phyloP scores from a whole-genome alignment of 92 coral and sea anemone species.

The Desmophyllum pertusum region DNA sequence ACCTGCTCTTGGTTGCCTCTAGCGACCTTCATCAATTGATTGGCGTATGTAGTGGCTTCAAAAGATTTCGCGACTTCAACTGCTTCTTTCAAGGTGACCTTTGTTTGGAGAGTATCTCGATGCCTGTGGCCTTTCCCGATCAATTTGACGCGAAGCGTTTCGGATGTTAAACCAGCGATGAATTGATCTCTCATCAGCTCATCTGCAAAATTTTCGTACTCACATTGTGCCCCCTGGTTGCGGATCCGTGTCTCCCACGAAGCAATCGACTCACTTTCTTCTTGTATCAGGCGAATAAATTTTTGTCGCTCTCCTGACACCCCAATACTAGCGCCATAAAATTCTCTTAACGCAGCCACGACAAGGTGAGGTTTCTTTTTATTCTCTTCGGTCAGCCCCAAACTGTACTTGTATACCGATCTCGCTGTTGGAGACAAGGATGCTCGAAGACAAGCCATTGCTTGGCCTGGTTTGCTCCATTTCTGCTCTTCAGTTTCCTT shows the following conservation, averaged over 20 bases:
- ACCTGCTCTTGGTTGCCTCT: constrained; percentile 12
- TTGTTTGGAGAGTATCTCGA: constrained; percentile 25
- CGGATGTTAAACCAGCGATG: too few relatives aligned
- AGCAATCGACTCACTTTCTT: constrained; percentile 45
- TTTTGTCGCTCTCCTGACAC: too few relatives aligned
- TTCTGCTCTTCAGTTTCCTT: too few relatives aligned
- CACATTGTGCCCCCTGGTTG: constrained; percentile 29
- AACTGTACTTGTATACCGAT: too few relatives aligned
- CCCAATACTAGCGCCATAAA: too few relatives aligned
- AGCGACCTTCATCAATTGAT: constrained; percentile 1
- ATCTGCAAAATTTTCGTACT: constrained; percentile 45
- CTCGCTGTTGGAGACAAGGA: too few relatives aligned
- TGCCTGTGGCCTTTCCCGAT: constrained; percentile 54
- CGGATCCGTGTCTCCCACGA: constrained; percentile 51
- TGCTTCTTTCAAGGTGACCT: constrained; percentile 40
- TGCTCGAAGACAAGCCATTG: too few relatives aligned
- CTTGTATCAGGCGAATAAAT: constrained; percentile 53
- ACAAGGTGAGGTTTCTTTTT: too few relatives aligned
- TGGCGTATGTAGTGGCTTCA: constrained; percentile 36
- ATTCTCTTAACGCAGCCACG: too few relatives aligned
- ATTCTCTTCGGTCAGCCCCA: too few relatives aligned
- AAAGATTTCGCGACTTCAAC: constrained; percentile 39
- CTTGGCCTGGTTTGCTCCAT: too few relatives aligned
- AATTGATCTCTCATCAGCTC: constrained; percentile 41
- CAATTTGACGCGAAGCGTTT: constrained; percentile 34